Evolutionary conservation across 1,140 invertebrate species (phyloP).

Genomic region (silkworm (Bombyx mori)): DNA sequence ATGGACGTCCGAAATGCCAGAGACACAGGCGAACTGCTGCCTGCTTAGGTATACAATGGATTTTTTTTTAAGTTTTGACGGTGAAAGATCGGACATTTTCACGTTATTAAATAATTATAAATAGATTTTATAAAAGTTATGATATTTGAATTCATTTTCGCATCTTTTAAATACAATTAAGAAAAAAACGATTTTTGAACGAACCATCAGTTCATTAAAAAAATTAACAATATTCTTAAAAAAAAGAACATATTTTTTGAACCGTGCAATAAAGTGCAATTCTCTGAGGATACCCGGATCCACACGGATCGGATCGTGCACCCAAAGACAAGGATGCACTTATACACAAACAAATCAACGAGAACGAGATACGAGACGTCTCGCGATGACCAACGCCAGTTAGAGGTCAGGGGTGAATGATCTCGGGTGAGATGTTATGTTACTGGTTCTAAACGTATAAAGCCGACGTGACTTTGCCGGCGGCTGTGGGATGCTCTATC

Average conservation of each 20-base stretch:
- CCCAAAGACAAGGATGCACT: slow-evolving; percentile 20
- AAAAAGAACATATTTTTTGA: slow-evolving; percentile 9
- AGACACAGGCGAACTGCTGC: too few species aligned
- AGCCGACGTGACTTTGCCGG: slow-evolving; percentile 18
- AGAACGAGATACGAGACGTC: slow-evolving; percentile 25
- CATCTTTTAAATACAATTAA: too few species aligned
- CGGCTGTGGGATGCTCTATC: slow-evolving; percentile 14
- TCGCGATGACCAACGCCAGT: slow-evolving; percentile 52
- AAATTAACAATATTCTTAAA: background rate
- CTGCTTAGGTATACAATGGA: too few species aligned
- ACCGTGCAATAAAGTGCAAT: slow-evolving; percentile 39
- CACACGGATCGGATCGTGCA: slow-evolving; percentile 47
- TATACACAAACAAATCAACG: slow-evolving; percentile 8
- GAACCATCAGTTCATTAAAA: too few species aligned
- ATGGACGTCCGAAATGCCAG: too few species aligned
- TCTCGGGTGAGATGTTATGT: slow-evolving; percentile 38
- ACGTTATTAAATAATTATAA: too few species aligned
- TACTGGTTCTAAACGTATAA: slow-evolving; percentile 4
- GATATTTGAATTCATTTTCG: too few species aligned
- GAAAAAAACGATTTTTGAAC: too few species aligned
- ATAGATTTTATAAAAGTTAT: too few species aligned
- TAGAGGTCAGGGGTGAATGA: slow-evolving; percentile 57
- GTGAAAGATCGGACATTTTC: too few species aligned
- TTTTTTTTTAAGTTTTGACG: too few species aligned
- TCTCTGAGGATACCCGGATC: slow-evolving; percentile 52